phyloP scores from a whole-genome alignment of 2,113 vertebrate species.

The Syngnathus scovelli region DNA sequence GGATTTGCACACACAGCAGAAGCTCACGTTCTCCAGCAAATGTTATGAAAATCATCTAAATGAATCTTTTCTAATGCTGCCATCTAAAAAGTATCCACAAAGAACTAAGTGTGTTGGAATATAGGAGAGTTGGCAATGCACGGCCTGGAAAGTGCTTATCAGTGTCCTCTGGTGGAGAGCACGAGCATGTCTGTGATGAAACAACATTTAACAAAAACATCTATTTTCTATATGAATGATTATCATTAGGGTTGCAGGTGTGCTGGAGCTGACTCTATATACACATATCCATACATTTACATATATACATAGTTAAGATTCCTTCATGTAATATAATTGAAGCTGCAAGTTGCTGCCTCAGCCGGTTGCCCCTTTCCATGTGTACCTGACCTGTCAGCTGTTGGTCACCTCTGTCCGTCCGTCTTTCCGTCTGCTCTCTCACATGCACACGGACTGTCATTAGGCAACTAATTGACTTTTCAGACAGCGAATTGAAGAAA shows the following conservation, averaged over 20 bases:
- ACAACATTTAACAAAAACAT: not conserved
- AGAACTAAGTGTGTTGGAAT: not conserved
- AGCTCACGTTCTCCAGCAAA: not conserved
- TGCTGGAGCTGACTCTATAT: not conserved
- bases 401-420: constrained; percentile 48
- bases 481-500: not conserved
- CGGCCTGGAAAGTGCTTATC: not conserved
- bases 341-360: constrained; percentile 33
- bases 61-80: not conserved
- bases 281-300: not conserved
- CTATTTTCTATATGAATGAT: not conserved
- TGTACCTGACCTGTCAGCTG: constrained; percentile 40
- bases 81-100: not conserved
- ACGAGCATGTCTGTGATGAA: not conserved
- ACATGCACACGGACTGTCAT: constrained; percentile 14
- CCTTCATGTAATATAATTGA: not conserved
- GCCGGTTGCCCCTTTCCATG: constrained; percentile 25
- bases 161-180: constrained; percentile 6
- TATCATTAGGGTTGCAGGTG: not conserved
- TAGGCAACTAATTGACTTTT: constrained; percentile 3
- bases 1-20: constrained; percentile 25
- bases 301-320: not conserved
- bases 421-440: not conserved
- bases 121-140: not conserved
- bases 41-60: not conserved